Conservation (phyloP, 1,140 invertebrate species). For the Drosophila watanabei region DNA sequence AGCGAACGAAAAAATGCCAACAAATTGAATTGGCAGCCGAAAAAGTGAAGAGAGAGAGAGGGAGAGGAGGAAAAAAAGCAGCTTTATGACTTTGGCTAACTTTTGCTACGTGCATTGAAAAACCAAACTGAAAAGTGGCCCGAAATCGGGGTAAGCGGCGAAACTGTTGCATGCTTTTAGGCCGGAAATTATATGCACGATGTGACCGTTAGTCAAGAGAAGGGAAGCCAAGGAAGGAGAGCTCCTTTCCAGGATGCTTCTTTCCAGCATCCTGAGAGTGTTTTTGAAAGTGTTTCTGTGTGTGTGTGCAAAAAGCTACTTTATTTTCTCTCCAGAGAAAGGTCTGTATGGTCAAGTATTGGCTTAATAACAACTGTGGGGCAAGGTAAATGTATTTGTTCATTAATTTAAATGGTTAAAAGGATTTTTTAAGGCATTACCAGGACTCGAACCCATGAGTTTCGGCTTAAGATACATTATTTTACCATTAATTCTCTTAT, state of each 20-base stretch:
- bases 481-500: background rate
- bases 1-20: slow-evolving; percentile 41
- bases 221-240: background rate
- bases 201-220: slow-evolving; percentile 31
- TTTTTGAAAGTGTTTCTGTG: background rate
- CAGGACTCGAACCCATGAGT: background rate
- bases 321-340: background rate
- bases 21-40: slow-evolving; percentile 70
- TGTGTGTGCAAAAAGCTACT: background rate
- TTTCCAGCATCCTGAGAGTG: background rate
- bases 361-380: background rate
- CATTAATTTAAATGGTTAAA: background rate
- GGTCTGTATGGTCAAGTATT: too few species aligned
- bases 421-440: background rate
- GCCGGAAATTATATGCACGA: slow-evolving; percentile 66
- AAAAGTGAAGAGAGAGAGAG: slow-evolving; percentile 4
- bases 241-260: background rate
- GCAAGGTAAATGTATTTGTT: background rate
- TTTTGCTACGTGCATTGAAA: slow-evolving; percentile 73
- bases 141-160: slow-evolving; percentile 5
- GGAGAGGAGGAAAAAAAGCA: slow-evolving; percentile 46
- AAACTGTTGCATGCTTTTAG: slow-evolving; percentile 81
- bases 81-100: slow-evolving; percentile 79
- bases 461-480: background rate
- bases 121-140: slow-evolving; percentile 41